A percentile compares a stretch with the other conserved stretches of the same genome.
Evolutionary conservation across 2,888 invertebrate genomes (phyloP).

Genomic region (Microctonus brassicae): DNA sequence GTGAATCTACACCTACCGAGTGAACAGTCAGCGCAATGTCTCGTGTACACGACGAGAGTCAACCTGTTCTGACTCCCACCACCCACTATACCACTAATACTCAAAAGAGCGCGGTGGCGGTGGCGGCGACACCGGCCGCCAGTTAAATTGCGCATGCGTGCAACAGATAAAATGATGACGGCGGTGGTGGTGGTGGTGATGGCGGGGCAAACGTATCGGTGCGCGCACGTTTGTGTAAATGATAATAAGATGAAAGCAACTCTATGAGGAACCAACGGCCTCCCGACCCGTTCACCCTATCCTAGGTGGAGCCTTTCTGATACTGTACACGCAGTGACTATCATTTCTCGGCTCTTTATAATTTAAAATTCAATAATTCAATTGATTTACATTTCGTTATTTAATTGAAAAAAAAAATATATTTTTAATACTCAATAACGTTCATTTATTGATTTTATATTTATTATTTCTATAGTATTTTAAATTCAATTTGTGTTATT

Average conservation of each 20-base stretch:
- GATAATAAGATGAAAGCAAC: conserved; percentile 67
- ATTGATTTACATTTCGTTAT: no score
- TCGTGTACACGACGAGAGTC: conserved; percentile 64
- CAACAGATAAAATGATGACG: conserved; percentile 5
- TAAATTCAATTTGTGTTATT: no score
- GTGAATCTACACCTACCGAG: conserved; percentile 18
- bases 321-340: conserved; percentile 62
- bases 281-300: conserved; percentile 68
- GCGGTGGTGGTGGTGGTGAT: not conserved
- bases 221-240: conserved; percentile 61
- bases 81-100: conserved; percentile 47
- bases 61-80: conserved; percentile 59
- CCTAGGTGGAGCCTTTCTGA: conserved; percentile 68
- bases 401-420: no score
- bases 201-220: conserved; percentile 36
- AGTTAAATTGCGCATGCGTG: conserved; percentile 48
- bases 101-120: not conserved
- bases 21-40: conserved; percentile 56
- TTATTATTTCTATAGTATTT: no score
- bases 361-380: no score
- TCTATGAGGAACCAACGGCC: conserved; percentile 69
- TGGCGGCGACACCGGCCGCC: conserved; percentile 33
- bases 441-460: no score
- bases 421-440: no score
- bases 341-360: conserved; percentile 48